Evolutionary conservation across 1,140 invertebrate species (phyloP), one percentile per base, ranked within the genome.

Genomic region (Acromyrmex echinatior): DNA sequence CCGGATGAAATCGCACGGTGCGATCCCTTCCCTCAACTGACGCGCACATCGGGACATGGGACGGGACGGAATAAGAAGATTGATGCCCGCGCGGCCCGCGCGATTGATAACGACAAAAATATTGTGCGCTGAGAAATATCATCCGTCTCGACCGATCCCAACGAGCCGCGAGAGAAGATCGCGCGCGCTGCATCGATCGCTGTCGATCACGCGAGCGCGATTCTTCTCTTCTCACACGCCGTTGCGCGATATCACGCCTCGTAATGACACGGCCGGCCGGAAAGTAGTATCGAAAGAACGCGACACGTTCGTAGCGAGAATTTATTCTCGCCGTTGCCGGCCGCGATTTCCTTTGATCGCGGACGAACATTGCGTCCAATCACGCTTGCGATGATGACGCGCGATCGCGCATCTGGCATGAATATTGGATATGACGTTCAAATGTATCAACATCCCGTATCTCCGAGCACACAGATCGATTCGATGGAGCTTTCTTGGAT

Each of bases 81-180:
- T 90, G 86, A 90, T 90, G 89, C 25, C 25, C 88, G 89, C 88
- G 12, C 39, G 39, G 35, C 45, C 35, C 81, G 78, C 9, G 49
- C 88, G 78, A 90, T 90, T 89, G 88, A 90, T 90, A 89, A 89
- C 66, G 81, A 87, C 62, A 68, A 70, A 87, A 90, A 89, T 87
- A 87, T 90, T 80, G 25, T 45, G 18, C 74, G 70, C 74, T 45
- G 66, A 39, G 66, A 70, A 70, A 10, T 56, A 28, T 56, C 79
- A 35, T 70, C 65, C 35, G 35, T 68, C 62, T 12, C 35, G 35
- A 39, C 35, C 35, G 35, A 7, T 35, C 2, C 10, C n/a, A 18
- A 39, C 18, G 4, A 3, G n/a, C 66, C 10, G 51, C 79, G 39
- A 18, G 25, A 53, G 60, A 18, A 68, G 68, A 88, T 80, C 74